A percentile compares a stretch with the other conserved stretches of the same genome.
These are phyloP conservation scores for Phylloscopus whistleri DNA, from an alignment of 2,113 vertebrate species.

Conservation along the genomic window DNA sequence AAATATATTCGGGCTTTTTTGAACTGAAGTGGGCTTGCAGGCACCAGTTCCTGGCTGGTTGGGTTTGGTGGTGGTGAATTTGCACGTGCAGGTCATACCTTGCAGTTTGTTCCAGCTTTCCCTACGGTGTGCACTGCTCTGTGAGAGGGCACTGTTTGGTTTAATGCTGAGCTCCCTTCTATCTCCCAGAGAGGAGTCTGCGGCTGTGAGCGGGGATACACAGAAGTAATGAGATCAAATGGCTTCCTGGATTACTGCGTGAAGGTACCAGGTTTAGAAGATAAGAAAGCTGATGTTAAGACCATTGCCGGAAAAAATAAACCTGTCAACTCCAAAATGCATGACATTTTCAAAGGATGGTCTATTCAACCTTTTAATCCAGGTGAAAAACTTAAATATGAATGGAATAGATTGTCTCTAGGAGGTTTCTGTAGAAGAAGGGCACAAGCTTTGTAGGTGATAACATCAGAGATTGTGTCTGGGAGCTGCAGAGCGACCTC, in stretches of 20 bases:
- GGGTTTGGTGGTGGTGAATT: not conserved
- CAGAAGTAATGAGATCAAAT: slow-evolving; percentile 92
- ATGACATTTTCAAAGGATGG: slow-evolving; percentile 93
- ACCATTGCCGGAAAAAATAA: slow-evolving; percentile 87
- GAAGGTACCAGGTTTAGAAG: slow-evolving; percentile 90
- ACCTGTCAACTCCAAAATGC: slow-evolving; percentile 87
- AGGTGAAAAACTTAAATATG: slow-evolving; percentile 77
- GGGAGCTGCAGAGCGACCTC: slow-evolving; percentile 30
- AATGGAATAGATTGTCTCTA: slow-evolving; percentile 39
- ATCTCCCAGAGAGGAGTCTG: slow-evolving; percentile 87
- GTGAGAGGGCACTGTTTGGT: not conserved
- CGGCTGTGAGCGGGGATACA: slow-evolving; percentile 92
- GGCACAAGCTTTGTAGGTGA: slow-evolving; percentile 35
- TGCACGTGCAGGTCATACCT: not conserved
- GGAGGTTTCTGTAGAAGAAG: not conserved
- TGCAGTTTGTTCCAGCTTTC: not conserved
- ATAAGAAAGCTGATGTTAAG: slow-evolving; percentile 97
- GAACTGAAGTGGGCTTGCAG: not conserved
- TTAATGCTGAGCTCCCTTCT: slow-evolving; percentile 37
- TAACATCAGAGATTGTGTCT: slow-evolving; percentile 40
- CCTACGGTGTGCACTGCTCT: not conserved
- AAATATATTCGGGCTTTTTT: not conserved
- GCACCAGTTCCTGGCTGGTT: not conserved
- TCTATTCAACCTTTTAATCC: slow-evolving; percentile 90
- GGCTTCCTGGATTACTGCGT: slow-evolving; percentile 97